These are phyloP conservation scores for Synchiropus splendidus DNA, from an alignment of 2,113 vertebrate species.

Conservation along the genomic window DNA sequence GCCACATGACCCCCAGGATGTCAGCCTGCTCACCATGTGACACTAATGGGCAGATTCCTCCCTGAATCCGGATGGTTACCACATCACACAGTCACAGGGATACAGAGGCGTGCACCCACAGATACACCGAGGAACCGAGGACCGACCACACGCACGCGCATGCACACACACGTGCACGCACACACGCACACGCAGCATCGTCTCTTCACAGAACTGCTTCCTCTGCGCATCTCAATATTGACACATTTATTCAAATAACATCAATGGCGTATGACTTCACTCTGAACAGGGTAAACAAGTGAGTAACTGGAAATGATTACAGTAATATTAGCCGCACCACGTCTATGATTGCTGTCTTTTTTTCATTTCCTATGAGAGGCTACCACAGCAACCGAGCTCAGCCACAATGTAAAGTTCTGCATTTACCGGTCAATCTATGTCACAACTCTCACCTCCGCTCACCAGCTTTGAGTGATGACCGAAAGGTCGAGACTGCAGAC, in stretches of 20 bases:
- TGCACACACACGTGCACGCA: constrained; percentile 2
- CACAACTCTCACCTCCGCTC: too few relatives aligned
- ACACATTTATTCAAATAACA: constrained; percentile 33
- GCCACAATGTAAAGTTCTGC: too few relatives aligned
- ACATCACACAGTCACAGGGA: constrained; percentile 19
- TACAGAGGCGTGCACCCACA: not conserved
- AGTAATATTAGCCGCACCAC: too few relatives aligned
- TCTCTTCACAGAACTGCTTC: not conserved
- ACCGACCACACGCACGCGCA: not conserved
- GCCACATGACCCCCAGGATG: constrained; percentile 25
- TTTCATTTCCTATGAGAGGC: too few relatives aligned
- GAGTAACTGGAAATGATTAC: too few relatives aligned
- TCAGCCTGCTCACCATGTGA: constrained; percentile 31
- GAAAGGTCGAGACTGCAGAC: too few relatives aligned
- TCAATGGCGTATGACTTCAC: too few relatives aligned
- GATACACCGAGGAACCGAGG: not conserved
- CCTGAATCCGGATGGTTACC: constrained; percentile 24
- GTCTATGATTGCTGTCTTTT: too few relatives aligned
- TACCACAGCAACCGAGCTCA: too few relatives aligned
- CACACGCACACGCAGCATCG: constrained; percentile 10
- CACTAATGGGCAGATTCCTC: constrained; percentile 50
- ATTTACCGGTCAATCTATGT: too few relatives aligned
- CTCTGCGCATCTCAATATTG: constrained; percentile 7
- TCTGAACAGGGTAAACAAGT: too few relatives aligned
- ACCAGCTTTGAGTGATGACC: too few relatives aligned